Conservation (phyloP, 2,113 vertebrate genomes). For the Pan troglodytes region NHGRI_mPanTro3-v2.1_pri NC_072403.2:51520501-51521000, state of each 20-base stretch:
- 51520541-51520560: background rate
- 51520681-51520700: slow-evolving; percentile 52
- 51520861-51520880: slow-evolving; percentile 36
- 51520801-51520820: background rate
- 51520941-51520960: background rate
- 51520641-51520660: slow-evolving; percentile 60
- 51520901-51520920: background rate
- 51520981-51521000: slow-evolving; percentile 54
- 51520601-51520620: slow-evolving; percentile 29
- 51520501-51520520: background rate
- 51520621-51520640: slow-evolving; percentile 23
- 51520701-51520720: background rate
- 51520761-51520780: slow-evolving; percentile 51
- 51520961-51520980: slow-evolving; percentile 24
- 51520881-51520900: background rate
- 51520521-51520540: background rate
- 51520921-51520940: slow-evolving; percentile 27
- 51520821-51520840: slow-evolving; percentile 13
- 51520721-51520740: background rate
- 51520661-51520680: slow-evolving; percentile 52
- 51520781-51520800: background rate
- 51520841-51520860: slow-evolving; percentile 46
- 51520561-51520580: background rate
- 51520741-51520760: slow-evolving; percentile 20
- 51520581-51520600: slow-evolving; percentile 9